phyloP scores from a whole-genome alignment of 2,797 vertebrate species.

The Synaphobranchus kaupii region DNA sequence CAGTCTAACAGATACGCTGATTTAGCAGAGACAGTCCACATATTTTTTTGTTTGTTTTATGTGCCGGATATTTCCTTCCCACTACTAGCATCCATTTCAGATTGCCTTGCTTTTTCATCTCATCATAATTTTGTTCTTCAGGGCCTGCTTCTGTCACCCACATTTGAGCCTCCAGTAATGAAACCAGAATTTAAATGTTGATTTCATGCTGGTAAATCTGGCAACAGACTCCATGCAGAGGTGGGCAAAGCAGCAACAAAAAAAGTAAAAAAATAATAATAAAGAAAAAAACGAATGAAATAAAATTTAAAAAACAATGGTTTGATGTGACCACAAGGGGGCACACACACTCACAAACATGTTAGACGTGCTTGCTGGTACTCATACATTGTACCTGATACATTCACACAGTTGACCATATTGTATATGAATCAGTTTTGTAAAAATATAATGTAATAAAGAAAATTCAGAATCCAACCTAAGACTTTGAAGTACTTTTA shows the following conservation, averaged over 20 bases:
- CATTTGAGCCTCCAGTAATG: neutral
- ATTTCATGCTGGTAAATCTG: neutral
- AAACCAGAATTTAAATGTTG: neutral
- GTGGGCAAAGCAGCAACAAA: neutral
- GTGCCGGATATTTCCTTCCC: neutral
- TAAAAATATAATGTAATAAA: neutral
- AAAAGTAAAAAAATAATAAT: neutral
- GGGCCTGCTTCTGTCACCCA: neutral
- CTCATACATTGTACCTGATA: neutral
- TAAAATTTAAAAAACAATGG: neutral
- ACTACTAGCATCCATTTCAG: neutral
- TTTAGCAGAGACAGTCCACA: no score
- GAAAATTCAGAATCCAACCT: neutral
- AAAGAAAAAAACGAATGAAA: neutral
- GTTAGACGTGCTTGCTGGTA: neutral
- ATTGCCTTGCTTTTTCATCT: neutral
- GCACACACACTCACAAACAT: neutral
- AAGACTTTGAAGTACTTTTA: neutral
- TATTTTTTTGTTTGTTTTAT: neutral
- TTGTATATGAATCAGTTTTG: no score
- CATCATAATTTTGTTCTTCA: neutral
- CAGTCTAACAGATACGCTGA: neutral
- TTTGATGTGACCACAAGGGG: neutral
- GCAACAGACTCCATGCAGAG: neutral
- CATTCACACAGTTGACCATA: no score